These are phyloP conservation scores for Frankliniella intonsa DNA, from an alignment of 2,888 invertebrate genomes.

Conservation along the genomic window DNA sequence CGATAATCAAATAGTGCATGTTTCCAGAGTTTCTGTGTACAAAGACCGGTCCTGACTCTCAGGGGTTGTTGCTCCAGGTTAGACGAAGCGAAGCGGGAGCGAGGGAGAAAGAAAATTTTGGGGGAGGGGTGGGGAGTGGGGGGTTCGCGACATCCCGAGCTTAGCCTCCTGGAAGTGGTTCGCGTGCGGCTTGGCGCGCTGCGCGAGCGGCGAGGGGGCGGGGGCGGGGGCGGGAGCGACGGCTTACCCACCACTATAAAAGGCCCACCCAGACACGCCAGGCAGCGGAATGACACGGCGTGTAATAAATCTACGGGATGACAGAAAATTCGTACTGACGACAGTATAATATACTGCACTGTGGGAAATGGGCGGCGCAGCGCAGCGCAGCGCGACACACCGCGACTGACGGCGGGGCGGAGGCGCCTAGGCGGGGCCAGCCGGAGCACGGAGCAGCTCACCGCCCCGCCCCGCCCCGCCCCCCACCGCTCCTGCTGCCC, in stretches of 20 bases:
- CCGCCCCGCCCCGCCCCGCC: not conserved
- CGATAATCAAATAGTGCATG: too few species aligned
- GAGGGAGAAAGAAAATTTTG: too few species aligned
- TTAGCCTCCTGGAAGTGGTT: not conserved
- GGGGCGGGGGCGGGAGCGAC: too few species aligned
- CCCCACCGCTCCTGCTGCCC: not conserved
- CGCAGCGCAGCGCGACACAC: too few species aligned
- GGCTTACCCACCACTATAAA: not conserved
- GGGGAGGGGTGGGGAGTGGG: too few species aligned
- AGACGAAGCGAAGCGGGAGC: too few species aligned
- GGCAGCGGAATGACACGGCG: not conserved
- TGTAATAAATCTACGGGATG: conserved; percentile 4
- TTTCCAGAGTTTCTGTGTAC: too few species aligned
- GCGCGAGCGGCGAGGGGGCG: not conserved
- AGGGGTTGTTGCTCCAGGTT: too few species aligned
- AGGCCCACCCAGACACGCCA: not conserved
- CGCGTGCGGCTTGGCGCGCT: not conserved
- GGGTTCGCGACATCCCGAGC: too few species aligned
- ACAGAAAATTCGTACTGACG: conserved; percentile 25
- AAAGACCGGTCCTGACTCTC: too few species aligned
- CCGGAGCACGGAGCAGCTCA: not conserved
- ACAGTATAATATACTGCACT: conserved; percentile 24
- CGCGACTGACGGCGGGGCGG: too few species aligned
- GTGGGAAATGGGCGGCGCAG: not conserved
- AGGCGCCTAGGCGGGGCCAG: not conserved